Evolutionary conservation across 1,140 invertebrate species (phyloP), one percentile per base, ranked within the genome.

Genomic region (Hylyphantes graminicola): DNA sequence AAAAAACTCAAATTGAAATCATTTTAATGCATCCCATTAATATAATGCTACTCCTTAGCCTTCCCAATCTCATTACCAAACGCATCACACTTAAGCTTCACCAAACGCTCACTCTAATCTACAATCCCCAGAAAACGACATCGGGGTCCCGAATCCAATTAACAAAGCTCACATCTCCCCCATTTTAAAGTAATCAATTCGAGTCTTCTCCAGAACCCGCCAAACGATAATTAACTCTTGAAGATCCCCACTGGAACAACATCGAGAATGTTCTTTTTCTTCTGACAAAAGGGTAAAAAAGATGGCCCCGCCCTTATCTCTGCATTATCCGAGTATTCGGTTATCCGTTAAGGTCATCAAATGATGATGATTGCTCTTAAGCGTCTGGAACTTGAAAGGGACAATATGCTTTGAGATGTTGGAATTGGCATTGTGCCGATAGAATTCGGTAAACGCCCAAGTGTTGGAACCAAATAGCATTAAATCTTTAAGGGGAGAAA

Each of bases 331-430:
- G 48, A 13, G 54, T 61, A 63, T 76, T 50, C 74, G 17, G 59
- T 59, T 59, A 55, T 59, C 13, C 74, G 21, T 70, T 70, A n/a
- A 53, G 68, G 68, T 63, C 74, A 76, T 76, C 59, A 76, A 76
- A 76, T 76, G 64, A 76, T 76, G 64, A 76, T 76, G 57, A 63
- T 76, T 76, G 48, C n/a, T 11, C 35, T 63, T 64, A 53, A 70
- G 59, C 57, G 10, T 35, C 64, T 65, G 12, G 19, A 63, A 50
- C 68, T 53, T 51, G 15, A n/a, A 70, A 53, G 50, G 8, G 15
- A 53, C 54, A 51, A 70, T 76, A 63, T 63, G 35, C 7, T 35
- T 21, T 17, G 17, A 63, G 17, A 35, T 19, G 17, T 5, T 15
- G 51, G 59, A 63, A 51, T 76, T 76, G 74, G 74, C 74, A 63